These are phyloP conservation scores for Phalloptychus januarius DNA, from an alignment of 2,797 vertebrate genomes.

Conservation along the genomic window DNA sequence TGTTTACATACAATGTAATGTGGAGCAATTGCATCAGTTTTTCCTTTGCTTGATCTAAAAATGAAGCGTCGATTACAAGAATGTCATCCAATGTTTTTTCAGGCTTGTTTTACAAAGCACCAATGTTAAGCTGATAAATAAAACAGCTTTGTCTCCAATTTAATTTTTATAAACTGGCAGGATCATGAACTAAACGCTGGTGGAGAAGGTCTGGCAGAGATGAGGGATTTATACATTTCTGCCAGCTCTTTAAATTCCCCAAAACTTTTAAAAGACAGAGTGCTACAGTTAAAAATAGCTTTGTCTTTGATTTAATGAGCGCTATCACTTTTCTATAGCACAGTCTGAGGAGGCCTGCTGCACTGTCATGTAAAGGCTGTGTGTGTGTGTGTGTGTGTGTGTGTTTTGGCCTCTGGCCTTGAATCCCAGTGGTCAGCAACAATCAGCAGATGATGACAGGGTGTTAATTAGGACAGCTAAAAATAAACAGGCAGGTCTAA, in stretches of 20 bases:
- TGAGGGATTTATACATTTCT: background rate
- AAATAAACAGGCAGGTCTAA: slow-evolving; percentile 49
- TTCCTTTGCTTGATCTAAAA: background rate
- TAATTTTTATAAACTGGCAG: background rate
- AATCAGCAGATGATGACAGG: slow-evolving; percentile 65
- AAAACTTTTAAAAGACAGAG: background rate
- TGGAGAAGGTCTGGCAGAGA: background rate
- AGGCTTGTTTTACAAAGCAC: background rate
- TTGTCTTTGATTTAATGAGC: slow-evolving; percentile 15
- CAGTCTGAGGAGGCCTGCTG: slow-evolving; percentile 62
- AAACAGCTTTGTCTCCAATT: background rate
- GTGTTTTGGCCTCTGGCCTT: slow-evolving; percentile 20
- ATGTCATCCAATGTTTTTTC: background rate
- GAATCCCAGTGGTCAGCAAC: slow-evolving; percentile 53
- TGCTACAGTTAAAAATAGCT: slow-evolving; percentile 4
- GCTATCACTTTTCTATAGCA: slow-evolving; percentile 56
- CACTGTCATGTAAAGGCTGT: slow-evolving; percentile 65
- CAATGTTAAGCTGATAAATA: background rate
- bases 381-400: background rate
- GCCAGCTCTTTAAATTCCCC: background rate
- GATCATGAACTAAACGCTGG: background rate
- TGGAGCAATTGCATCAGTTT: background rate
- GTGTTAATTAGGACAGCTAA: slow-evolving; percentile 67
- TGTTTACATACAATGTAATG: background rate
- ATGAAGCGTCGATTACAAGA: background rate